Evolutionary conservation across 2,797 vertebrate species (phyloP).

Genomic region (Sebastes oblongus): DNA sequence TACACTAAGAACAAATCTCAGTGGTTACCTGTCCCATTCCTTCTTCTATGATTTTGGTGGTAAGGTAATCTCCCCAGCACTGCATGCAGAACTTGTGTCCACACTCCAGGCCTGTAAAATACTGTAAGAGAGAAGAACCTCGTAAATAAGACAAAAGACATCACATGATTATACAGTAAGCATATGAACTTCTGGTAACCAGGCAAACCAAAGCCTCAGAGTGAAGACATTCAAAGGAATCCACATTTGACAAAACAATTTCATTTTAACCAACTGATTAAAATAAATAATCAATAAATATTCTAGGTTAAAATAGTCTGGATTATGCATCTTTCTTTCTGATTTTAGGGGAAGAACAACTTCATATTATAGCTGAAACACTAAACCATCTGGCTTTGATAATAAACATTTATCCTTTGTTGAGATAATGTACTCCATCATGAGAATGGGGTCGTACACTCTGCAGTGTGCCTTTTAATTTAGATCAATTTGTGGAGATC

Average conservation of each 20-base stretch:
- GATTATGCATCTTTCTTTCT: neutral
- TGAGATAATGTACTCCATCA: neutral
- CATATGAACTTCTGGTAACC: neutral
- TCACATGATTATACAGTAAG: neutral
- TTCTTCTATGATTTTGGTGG: conserved; percentile 99
- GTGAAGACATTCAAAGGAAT: neutral
- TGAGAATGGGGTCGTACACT: neutral
- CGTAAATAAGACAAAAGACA: neutral
- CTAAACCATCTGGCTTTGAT: neutral
- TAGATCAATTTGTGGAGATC: neutral
- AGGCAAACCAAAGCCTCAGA: neutral
- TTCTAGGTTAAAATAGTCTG: neutral
- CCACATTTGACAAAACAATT: neutral
- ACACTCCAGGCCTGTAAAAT: conserved; percentile 98
- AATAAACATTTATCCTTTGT: neutral
- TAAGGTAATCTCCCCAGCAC: conserved; percentile 99
- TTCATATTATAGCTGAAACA: neutral
- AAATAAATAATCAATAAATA: neutral
- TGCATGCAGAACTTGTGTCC: conserved; percentile 99
- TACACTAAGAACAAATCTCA: neutral
- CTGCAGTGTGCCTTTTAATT: neutral
- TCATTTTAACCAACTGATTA: neutral
- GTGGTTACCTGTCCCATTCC: conserved; percentile 98
- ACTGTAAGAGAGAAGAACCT: conserved; percentile 82
- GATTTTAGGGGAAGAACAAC: neutral